Evolutionary conservation across 1,140 invertebrate species (phyloP).

Genomic region (Agraylea sexmaculata): DNA sequence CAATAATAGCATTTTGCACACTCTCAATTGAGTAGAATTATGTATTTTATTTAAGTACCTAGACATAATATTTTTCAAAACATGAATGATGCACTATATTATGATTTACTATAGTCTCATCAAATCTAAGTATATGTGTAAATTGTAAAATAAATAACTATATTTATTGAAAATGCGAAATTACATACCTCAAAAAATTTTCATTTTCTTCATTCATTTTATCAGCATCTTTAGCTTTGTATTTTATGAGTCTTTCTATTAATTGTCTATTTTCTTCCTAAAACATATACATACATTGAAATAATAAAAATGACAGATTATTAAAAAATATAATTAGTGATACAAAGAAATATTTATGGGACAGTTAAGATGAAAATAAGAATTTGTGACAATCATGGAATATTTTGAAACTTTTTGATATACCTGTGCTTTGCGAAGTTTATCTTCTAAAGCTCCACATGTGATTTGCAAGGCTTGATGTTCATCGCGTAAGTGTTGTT

Average conservation of each 20-base stretch:
- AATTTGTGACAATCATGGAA: no score
- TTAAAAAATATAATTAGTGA: not conserved
- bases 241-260: conserved; percentile 75
- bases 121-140: not conserved
- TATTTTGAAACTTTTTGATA: no score
- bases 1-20: no score
- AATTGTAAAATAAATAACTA: not conserved
- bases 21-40: no score
- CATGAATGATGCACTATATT: not conserved
- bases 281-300: conserved; percentile 24
- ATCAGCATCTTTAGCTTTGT: conserved; percentile 89
- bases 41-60: no score
- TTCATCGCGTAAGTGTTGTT: conserved; percentile 86
- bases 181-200: conserved; percentile 75
- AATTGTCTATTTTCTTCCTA: conserved; percentile 84
- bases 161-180: no score
- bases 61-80: no score
- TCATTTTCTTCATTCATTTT: conserved; percentile 92
- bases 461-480: conserved; percentile 87
- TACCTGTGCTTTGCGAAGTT: conserved; percentile 73
- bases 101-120: not conserved
- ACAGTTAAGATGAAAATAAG: no score
- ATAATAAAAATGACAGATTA: conserved; percentile 1
- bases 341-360: not conserved
- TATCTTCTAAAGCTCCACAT: conserved; percentile 79